These are phyloP conservation scores for Loris lydekkerianus DNA, from an alignment of 2,797 vertebrate genomes.

Conservation along the genomic window DNA sequence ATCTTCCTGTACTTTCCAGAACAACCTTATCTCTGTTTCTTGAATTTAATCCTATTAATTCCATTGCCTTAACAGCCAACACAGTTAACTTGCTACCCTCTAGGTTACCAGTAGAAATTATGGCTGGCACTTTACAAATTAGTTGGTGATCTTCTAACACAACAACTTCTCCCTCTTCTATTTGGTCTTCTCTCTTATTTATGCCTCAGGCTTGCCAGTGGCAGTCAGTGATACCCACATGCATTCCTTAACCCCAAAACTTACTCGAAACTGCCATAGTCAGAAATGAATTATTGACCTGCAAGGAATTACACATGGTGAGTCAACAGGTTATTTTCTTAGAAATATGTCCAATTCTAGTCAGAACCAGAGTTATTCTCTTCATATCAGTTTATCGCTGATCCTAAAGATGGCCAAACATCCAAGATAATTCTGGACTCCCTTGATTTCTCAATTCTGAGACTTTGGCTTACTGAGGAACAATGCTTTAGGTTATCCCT, in stretches of 20 bases:
- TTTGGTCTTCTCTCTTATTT: conserved; percentile 58
- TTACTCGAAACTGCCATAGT: conserved; percentile 51
- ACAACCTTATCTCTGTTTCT: not conserved
- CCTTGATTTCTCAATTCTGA: conserved; percentile 58
- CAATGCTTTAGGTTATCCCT: conserved; percentile 45
- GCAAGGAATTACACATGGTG: conserved; percentile 39
- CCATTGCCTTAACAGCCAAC: conserved; percentile 42
- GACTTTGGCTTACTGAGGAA: not conserved
- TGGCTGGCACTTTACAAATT: conserved; percentile 20
- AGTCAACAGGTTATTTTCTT: conserved; percentile 58
- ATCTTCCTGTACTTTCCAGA: conserved; percentile 30
- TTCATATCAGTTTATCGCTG: conserved; percentile 11
- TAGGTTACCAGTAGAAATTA: conserved; percentile 17
- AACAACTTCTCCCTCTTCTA: conserved; percentile 25
- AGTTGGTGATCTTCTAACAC: conserved; percentile 50
- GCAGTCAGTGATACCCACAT: conserved; percentile 14
- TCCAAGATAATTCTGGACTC: not conserved
- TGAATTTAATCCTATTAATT: conserved; percentile 46
- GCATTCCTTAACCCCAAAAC: conserved; percentile 26
- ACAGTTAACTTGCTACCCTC: conserved; percentile 28
- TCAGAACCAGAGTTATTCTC: conserved; percentile 20
- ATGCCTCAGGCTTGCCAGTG: not conserved
- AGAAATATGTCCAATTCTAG: conserved; percentile 11
- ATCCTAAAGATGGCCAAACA: conserved; percentile 24
- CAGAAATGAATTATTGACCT: conserved; percentile 65